Evolutionary conservation across 2,113 vertebrate species (phyloP), one percentile per base, ranked within the genome.

Genomic region (Prionailurus viverrinus): DNA sequence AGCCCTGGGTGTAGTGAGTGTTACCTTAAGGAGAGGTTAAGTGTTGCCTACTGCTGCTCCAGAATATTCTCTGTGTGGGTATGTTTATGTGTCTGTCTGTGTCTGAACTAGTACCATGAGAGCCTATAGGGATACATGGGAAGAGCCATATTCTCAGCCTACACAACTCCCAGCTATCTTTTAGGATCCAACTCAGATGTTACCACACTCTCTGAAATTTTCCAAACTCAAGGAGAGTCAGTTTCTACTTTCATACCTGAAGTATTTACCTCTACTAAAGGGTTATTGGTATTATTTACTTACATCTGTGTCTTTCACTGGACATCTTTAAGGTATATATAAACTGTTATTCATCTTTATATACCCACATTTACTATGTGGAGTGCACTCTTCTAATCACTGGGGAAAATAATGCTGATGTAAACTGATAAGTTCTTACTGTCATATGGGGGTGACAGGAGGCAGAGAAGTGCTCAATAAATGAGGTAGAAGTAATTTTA

Each of bases 401-500:
- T 48, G 61, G 19, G 81, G 48, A 15, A 92, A 65, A 71, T 63
- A 81, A 53, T 90, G 21, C 71, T 94, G 48, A 92, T 89, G 25
- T 76, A 81, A 87, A 84, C 12, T 4, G 68, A 63, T n/a, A 65
- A 7, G 61, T 69, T 82, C 51, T 91, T 76, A 65, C 4, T 84
- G n/a, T 94, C 51, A 84, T 65, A 5, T 85, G 48, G 45, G 4
- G 23, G 18, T 55, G n/a, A 36, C 29, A 73, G 39, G 51, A 94
- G 58, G 7, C 12, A 33, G 33, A 89, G 29, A 27, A 36, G 0
- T 78, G 19, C 25, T 89, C 45, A 69, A 16, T 86, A 81, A 76
- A 79, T 39, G 7, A 63, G 96, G 39, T 91, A 95, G 71, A 93
- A 95, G 91, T 95, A 94, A 91, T 68, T 18, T 82, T 48, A 94